Percentiles rank a stretch among this genome's conserved stretches.
Conservation (phyloP, 2,797 vertebrate species). For the Oreortyx pictus region DNA sequence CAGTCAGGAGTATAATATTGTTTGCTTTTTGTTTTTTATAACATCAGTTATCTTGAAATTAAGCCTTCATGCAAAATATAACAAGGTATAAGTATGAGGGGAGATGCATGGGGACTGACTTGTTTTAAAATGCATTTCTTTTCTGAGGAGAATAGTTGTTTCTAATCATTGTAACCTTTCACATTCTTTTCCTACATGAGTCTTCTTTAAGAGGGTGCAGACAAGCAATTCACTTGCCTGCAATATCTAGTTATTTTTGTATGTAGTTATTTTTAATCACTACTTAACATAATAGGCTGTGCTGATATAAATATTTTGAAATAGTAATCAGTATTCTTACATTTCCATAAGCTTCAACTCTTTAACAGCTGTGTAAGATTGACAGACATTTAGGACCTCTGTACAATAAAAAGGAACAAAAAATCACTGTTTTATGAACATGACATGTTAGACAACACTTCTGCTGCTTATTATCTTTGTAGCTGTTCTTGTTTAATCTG, state of each 20-base stretch:
- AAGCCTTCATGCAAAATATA: not conserved
- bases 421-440: not conserved
- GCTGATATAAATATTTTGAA: not conserved
- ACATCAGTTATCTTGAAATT: not conserved
- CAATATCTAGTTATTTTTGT: not conserved
- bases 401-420: not conserved
- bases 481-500: not conserved
- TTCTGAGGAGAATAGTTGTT: not conserved
- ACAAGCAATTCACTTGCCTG: not conserved
- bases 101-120: not conserved
- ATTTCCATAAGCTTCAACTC: not conserved
- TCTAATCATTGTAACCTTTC: not conserved
- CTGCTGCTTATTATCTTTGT: not conserved
- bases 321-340: not conserved
- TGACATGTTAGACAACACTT: not conserved
- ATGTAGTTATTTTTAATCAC: not conserved
- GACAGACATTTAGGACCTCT: not conserved
- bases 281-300: not conserved
- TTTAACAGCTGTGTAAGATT: not conserved
- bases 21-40: not conserved
- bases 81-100: not conserved
- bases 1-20: not conserved
- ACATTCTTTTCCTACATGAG: not conserved
- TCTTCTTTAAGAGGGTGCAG: not conserved
- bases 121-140: conserved; percentile 18